Evolutionary conservation across 2,888 invertebrate species (phyloP).

Genomic region (Nomada flava): DNA sequence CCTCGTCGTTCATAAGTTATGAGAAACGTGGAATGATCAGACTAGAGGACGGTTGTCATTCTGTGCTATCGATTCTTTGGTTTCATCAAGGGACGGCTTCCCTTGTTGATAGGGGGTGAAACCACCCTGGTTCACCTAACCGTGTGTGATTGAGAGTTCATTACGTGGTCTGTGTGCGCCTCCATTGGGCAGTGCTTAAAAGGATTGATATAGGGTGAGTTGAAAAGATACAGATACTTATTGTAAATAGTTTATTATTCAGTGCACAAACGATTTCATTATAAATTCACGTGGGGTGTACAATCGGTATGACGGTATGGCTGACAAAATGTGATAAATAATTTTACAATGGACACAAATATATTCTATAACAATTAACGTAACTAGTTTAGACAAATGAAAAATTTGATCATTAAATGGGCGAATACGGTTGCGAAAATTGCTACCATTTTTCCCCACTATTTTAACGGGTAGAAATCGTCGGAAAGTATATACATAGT

Average conservation of each 20-base stretch:
- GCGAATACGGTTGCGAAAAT: no score
- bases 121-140: neutral
- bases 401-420: no score
- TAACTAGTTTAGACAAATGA: no score
- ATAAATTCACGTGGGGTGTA: no score
- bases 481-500: neutral
- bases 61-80: slow-evolving; percentile 14
- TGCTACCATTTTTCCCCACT: neutral
- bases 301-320: no score
- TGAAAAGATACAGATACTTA: no score
- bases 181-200: neutral
- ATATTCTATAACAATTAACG: no score
- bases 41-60: neutral
- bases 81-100: slow-evolving; percentile 5
- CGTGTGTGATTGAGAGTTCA: neutral
- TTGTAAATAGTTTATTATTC: no score
- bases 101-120: neutral
- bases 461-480: neutral
- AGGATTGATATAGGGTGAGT: neutral
- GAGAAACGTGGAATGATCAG: slow-evolving; percentile 7
- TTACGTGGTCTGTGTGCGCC: neutral
- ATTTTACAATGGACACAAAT: no score
- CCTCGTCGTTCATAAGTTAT: slow-evolving; percentile 12
- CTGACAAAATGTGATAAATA: no score
- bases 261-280: no score